These are phyloP conservation scores for Epinephelus cyanopodus DNA, from an alignment of 2,113 vertebrate genomes.

Conservation along the genomic window DNA sequence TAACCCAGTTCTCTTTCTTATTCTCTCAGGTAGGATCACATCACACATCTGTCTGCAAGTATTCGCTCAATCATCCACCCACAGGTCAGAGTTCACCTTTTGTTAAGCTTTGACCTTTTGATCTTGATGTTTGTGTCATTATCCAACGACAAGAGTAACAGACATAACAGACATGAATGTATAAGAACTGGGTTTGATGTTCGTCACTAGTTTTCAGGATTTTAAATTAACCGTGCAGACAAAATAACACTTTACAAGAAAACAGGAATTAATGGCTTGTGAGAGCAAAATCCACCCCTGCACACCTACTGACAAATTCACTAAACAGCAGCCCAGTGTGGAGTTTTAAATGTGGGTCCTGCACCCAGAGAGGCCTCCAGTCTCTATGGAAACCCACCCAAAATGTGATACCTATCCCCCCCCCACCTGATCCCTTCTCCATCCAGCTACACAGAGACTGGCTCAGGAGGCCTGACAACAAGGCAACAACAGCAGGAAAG, in stretches of 20 bases:
- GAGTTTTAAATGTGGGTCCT: conserved; percentile 15
- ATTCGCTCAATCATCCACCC: not conserved
- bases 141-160: not conserved
- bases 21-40: not conserved
- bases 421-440: conserved; percentile 32
- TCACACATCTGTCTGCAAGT: not conserved
- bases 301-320: conserved; percentile 22
- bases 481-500: conserved; percentile 63
- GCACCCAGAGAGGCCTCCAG: conserved; percentile 42
- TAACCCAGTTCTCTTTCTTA: not conserved
- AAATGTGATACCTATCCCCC: not conserved
- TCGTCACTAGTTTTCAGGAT: not conserved
- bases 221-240: not conserved
- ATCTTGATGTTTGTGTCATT: not conserved
- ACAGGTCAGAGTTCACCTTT: no score
- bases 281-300: not conserved
- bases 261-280: not conserved
- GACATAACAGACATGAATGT: not conserved
- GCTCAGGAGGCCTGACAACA: conserved; percentile 57
- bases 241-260: not conserved
- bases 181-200: no score
- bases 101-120: not conserved
- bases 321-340: conserved; percentile 16
- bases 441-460: conserved; percentile 11
- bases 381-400: conserved; percentile 19